phyloP scores from a whole-genome alignment of 2,113 vertebrate genomes.

The Tetrao urogallus region DNA sequence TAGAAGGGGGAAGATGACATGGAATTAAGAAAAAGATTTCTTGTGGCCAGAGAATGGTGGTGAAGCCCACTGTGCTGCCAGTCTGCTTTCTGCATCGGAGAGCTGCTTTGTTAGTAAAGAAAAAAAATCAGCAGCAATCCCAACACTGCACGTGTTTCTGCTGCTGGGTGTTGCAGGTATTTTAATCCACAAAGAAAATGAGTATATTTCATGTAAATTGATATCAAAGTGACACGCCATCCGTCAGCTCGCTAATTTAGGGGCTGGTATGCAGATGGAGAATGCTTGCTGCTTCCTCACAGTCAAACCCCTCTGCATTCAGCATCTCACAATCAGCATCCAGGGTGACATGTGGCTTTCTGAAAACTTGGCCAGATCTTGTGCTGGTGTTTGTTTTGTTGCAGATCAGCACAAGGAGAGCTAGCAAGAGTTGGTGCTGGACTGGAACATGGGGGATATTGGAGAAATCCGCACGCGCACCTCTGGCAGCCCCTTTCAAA shows the following conservation, averaged over 20 bases:
- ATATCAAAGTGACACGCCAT: fast-evolving
- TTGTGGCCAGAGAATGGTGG: neutral
- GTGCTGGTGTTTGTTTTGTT: fast-evolving
- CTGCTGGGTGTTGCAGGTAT: neutral
- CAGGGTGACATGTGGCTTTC: neutral
- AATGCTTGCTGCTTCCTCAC: neutral
- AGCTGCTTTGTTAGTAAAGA: neutral
- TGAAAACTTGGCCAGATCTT: neutral
- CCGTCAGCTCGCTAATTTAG: neutral
- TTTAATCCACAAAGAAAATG: neutral
- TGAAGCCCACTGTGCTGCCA: conserved; percentile 7
- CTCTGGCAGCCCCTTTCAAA: neutral
- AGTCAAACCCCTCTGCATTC: neutral
- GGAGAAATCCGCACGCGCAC: fast-evolving
- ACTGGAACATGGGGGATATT: fast-evolving
- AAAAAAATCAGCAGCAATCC: too few species aligned
- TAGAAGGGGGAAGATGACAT: neutral
- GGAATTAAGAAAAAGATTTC: neutral
- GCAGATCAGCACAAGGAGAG: fast-evolving
- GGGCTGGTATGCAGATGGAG: neutral
- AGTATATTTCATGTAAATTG: neutral
- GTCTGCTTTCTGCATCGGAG: neutral
- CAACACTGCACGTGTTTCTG: neutral
- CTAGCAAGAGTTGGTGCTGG: neutral
- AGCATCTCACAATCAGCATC: neutral